Evolutionary conservation across 1,140 invertebrate species (phyloP).

Genomic region (Zaprionus africanus): DNA sequence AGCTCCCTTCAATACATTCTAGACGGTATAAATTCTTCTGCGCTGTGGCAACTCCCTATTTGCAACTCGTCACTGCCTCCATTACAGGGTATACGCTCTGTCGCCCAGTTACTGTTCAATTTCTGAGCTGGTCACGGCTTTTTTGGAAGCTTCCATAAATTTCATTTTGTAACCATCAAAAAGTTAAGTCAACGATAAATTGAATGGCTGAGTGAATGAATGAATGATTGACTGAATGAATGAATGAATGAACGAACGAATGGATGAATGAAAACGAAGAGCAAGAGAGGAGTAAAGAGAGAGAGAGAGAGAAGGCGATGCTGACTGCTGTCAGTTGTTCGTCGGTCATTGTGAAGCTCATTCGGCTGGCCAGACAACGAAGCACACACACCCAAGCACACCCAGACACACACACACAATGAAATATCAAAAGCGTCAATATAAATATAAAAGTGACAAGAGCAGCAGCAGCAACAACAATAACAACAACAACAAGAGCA

Average conservation of each 20-base stretch:
- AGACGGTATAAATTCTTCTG: slow-evolving; percentile 42
- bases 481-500: slow-evolving; percentile 23
- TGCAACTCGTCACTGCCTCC: too few relatives aligned
- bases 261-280: slow-evolving; percentile 13
- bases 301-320: not conserved
- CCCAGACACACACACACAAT: slow-evolving; percentile 2
- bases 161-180: slow-evolving; percentile 81
- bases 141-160: slow-evolving; percentile 55
- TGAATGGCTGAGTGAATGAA: slow-evolving; percentile 76
- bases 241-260: slow-evolving; percentile 38
- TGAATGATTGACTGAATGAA: slow-evolving; percentile 48
- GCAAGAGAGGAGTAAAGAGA: not conserved
- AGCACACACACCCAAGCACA: slow-evolving; percentile 8
- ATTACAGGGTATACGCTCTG: not conserved
- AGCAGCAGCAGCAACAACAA: slow-evolving; percentile 31
- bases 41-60: too few relatives aligned
- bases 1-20: not conserved
- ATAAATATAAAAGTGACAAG: slow-evolving; percentile 62
- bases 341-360: slow-evolving; percentile 67
- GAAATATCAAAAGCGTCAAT: slow-evolving; percentile 53
- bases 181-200: slow-evolving; percentile 82
- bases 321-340: slow-evolving; percentile 48
- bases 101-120: not conserved
- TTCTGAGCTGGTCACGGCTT: not conserved
- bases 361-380: slow-evolving; percentile 51